A percentile compares a stretch with the other conserved stretches of the same genome.
phyloP scores from a whole-genome alignment of 2,113 vertebrate genomes.

The Australoheros scitulus region DNA sequence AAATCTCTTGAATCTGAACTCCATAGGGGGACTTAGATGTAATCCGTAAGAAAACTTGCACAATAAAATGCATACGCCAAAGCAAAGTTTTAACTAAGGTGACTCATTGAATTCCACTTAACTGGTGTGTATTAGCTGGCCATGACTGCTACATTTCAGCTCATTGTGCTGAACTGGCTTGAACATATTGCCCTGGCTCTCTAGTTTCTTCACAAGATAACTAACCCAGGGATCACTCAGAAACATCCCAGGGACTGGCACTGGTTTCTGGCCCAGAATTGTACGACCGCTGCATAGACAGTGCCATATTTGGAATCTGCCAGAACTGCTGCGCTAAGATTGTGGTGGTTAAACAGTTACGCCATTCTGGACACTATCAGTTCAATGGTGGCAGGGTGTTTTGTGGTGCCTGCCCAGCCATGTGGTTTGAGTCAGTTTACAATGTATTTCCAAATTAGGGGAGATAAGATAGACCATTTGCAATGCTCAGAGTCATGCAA shows the following conservation, averaged over 20 bases:
- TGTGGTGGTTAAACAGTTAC: constrained; percentile 41
- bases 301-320: constrained; percentile 42
- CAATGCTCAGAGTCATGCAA: constrained; percentile 35
- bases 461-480: constrained; percentile 52
- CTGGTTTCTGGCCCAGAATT: constrained; percentile 33
- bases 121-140: constrained; percentile 6
- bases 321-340: constrained; percentile 40
- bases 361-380: constrained; percentile 39
- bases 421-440: constrained; percentile 44
- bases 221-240: constrained; percentile 21
- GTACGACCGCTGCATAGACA: constrained; percentile 33
- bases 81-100: background rate
- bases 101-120: background rate
- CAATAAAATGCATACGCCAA: background rate
- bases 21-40: background rate
- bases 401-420: constrained; percentile 17
- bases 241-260: constrained; percentile 51
- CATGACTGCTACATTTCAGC: constrained; percentile 14
- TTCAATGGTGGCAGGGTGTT: constrained; percentile 32
- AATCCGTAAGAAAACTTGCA: background rate
- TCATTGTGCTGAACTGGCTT: background rate
- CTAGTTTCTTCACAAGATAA: constrained; percentile 45
- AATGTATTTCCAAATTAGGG: constrained; percentile 47
- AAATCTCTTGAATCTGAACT: background rate
- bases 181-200: constrained; percentile 11